Evolutionary conservation across 1,140 invertebrate genomes (phyloP).

Genomic region (Tribolium madens): DNA sequence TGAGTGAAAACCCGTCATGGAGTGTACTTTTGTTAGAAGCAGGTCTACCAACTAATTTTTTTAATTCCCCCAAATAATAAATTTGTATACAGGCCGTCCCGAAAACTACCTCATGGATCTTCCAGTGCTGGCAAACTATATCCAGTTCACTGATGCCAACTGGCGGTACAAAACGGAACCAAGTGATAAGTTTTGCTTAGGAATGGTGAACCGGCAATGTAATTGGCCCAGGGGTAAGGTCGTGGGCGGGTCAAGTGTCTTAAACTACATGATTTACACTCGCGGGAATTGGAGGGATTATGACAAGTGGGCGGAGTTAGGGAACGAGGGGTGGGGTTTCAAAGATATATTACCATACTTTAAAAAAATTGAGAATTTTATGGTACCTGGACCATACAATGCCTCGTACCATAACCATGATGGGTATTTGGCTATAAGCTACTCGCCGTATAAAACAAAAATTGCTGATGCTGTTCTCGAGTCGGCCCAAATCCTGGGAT

Average conservation of each 20-base stretch:
- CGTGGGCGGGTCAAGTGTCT: slow-evolving; percentile 85
- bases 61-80: not conserved
- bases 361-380: slow-evolving; percentile 80
- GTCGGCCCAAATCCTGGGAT: slow-evolving; percentile 74
- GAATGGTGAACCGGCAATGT: slow-evolving; percentile 69
- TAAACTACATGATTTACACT: slow-evolving; percentile 94
- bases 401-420: slow-evolving; percentile 70
- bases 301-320: slow-evolving; percentile 81
- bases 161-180: slow-evolving; percentile 73
- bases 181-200: slow-evolving; percentile 67
- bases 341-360: slow-evolving; percentile 88
- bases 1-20: slow-evolving; percentile 64
- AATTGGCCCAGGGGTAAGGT: slow-evolving; percentile 83
- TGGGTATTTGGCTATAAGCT: slow-evolving; percentile 73
- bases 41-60: slow-evolving; percentile 25
- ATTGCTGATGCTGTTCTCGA: slow-evolving; percentile 77
- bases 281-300: slow-evolving; percentile 82
- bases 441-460: slow-evolving; percentile 71
- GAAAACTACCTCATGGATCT: slow-evolving; percentile 77
- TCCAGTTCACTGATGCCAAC: slow-evolving; percentile 73
- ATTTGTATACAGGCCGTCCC: slow-evolving; percentile 51
- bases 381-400: slow-evolving; percentile 69
- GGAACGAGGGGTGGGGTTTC: slow-evolving; percentile 85
- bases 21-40: slow-evolving; percentile 66
- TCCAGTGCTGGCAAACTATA: slow-evolving; percentile 72